Evolutionary conservation across 2,888 invertebrate genomes (phyloP).

Genomic region (Cetonia aurata): DNA sequence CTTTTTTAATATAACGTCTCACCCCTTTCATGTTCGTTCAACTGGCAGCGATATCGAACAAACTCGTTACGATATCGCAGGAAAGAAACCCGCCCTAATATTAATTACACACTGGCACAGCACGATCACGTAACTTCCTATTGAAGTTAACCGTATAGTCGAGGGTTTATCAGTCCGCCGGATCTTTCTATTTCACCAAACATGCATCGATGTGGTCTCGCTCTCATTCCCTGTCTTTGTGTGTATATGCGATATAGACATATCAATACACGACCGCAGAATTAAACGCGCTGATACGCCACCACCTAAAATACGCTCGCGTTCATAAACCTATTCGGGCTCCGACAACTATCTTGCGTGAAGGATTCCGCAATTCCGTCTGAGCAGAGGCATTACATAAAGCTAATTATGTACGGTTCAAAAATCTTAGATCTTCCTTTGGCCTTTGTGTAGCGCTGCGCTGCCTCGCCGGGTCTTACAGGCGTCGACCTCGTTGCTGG

Average conservation of each 20-base stretch:
- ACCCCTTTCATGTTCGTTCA: conserved; percentile 7
- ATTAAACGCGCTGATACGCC: no score
- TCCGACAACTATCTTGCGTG: neutral
- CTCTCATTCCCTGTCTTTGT: neutral
- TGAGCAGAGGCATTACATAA: conserved; percentile 34
- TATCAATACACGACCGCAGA: no score
- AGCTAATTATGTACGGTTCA: conserved; percentile 43
- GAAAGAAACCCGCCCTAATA: conserved; percentile 13
- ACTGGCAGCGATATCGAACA: conserved; percentile 8
- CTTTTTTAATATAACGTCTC: neutral
- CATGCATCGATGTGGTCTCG: conserved; percentile 1
- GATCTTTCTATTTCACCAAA: conserved; percentile 27
- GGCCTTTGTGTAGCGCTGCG: conserved; percentile 10
- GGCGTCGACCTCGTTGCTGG: conserved; percentile 1
- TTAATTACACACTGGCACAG: conserved; percentile 26
- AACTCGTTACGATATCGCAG: conserved; percentile 2
- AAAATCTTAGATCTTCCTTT: conserved; percentile 34
- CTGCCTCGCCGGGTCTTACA: neutral
- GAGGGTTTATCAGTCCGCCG: conserved; percentile 4
- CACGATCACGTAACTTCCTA: conserved; percentile 33
- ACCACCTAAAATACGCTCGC: no score
- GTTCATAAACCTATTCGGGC: neutral
- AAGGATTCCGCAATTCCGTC: conserved; percentile 15
- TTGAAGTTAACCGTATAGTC: conserved; percentile 9
- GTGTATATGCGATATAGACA: neutral